Conservation (phyloP, 1,140 invertebrate genomes). For the Leguminivora glycinivorella region DNA sequence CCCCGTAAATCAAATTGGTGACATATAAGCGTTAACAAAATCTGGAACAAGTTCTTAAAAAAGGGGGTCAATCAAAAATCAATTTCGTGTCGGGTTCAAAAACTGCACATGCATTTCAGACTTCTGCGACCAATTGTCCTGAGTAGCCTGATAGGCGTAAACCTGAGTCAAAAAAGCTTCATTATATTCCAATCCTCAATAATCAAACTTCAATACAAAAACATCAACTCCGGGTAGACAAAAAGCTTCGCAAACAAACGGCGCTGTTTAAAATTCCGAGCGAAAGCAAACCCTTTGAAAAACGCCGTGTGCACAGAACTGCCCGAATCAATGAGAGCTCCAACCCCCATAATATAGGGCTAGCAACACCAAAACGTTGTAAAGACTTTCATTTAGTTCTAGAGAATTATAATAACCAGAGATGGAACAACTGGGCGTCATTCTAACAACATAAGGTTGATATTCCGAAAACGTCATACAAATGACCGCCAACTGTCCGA, state of each 20-base stretch:
- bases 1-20: no score
- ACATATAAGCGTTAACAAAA: no score
- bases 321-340: slow-evolving; percentile 8
- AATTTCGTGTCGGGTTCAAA: no score
- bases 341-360: slow-evolving; percentile 7
- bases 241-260: neutral
- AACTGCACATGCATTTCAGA: neutral
- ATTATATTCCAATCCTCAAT: neutral
- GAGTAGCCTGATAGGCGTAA: neutral
- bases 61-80: no score
- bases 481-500: no score
- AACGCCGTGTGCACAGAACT: slow-evolving; percentile 14
- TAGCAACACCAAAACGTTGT: neutral
- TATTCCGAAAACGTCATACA: no score
- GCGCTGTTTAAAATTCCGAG: slow-evolving; percentile 24
- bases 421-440: no score
- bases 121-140: neutral
- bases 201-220: slow-evolving; percentile 1
- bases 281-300: neutral
- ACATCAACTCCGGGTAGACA: slow-evolving; percentile 3
- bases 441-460: no score
- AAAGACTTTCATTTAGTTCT: neutral
- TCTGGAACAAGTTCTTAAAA: no score
- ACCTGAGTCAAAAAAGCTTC: neutral
- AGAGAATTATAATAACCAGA: no score